These are phyloP conservation scores for Chloebia gouldiae DNA, from an alignment of 2,113 vertebrate genomes.

Conservation along the genomic window DNA sequence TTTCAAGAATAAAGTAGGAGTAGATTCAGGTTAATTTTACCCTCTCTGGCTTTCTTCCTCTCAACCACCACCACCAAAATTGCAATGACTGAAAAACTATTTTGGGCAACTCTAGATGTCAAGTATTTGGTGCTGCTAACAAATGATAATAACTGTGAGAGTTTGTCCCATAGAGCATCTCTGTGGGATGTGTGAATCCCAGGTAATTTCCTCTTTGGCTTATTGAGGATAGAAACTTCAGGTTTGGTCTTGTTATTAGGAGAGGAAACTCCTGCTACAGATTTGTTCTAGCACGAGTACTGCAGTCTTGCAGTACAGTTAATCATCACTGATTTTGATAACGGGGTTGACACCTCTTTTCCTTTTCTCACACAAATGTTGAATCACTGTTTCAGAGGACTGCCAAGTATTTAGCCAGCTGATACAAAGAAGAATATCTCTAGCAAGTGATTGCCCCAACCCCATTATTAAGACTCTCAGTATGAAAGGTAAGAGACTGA, in stretches of 20 bases:
- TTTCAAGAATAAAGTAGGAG: background rate
- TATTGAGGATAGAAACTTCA: background rate
- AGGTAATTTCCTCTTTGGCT: background rate
- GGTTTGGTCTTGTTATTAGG: background rate
- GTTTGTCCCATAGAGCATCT: background rate
- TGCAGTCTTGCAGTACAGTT: background rate
- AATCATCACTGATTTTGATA: background rate
- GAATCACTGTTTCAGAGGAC: background rate
- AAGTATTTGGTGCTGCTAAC: background rate
- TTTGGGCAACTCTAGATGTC: background rate
- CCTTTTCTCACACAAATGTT: background rate
- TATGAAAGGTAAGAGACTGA: background rate
- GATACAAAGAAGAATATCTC: background rate
- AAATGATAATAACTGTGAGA: background rate
- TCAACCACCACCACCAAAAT: background rate
- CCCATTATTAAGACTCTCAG: background rate
- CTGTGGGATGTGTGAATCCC: background rate
- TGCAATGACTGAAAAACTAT: background rate
- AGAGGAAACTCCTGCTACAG: background rate
- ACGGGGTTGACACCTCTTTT: background rate
- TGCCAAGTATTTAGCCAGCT: background rate
- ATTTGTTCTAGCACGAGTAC: background rate
- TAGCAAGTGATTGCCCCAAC: background rate
- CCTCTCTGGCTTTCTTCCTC: background rate
- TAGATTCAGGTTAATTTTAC: slow-evolving; percentile 1